Evolutionary conservation across 1,140 invertebrate genomes (phyloP), one percentile per base, ranked within the genome.

Genomic region (Camponotus floridanus): DNA sequence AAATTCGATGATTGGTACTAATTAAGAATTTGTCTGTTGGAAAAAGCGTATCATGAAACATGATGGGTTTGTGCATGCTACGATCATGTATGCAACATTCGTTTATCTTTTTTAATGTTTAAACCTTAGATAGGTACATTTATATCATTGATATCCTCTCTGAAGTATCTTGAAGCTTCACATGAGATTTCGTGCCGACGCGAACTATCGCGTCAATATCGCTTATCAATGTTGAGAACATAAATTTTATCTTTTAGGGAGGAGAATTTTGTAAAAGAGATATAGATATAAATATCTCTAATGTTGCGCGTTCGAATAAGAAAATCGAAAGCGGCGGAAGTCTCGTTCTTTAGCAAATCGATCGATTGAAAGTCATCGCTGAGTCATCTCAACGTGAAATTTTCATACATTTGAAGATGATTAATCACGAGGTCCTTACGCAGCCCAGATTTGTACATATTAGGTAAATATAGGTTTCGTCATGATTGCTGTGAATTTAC

Each of bases 371-470:
- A 71, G 61, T 73, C 39, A 48, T 73, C 55, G 79, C 67, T 73
- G 68, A 59, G 26, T 62, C 39, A 45, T 73, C 36, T 64, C 68
- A 39, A 61, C 31, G 45, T 59, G 33, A 81, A 61, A 39, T 55
- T 80, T 84, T 45, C 57, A 51, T 18, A 11, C 36, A 36, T 51
- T 70, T 76, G 39, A 42, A 57, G 59, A 71, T 45, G 13, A 79
- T 71, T 51, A 51, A n/a, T 67, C 45, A 51, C 42, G 57, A 86
- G 79, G 42, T 86, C 48, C 11, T 70, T 78, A 68, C 48, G 85
- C 73, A 78, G 76, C 64, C 62, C 51, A 84, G 36, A 71, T 76
- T 90, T 90, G 83, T 90, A 90, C 55, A 90, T 90, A 90, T 33
- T 90, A 90, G 88, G 21, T 89, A 84, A 85, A 87, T 62, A 90